A percentile compares a stretch with the other conserved stretches of the same genome.
Evolutionary conservation across 1,140 invertebrate species (phyloP).

Genomic region (Oedothorax gibbosus): DNA sequence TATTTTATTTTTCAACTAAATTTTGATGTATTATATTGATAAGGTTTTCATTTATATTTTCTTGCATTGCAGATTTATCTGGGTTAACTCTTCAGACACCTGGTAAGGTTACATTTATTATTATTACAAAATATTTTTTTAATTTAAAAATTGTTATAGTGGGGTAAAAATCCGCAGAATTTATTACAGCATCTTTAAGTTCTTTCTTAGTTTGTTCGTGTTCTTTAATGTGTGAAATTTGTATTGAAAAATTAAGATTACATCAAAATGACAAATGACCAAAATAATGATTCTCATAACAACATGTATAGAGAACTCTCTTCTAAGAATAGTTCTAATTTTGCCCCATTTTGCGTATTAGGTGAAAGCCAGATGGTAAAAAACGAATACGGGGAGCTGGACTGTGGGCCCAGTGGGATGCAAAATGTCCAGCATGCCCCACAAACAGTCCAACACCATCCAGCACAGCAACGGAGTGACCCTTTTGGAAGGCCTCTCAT

Average conservation of each 20-base stretch:
- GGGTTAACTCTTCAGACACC: slow-evolving; percentile 85
- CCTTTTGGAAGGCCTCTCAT: slow-evolving; percentile 59
- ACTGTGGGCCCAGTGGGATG: slow-evolving; percentile 59
- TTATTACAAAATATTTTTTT: neutral
- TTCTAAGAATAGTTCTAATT: no score
- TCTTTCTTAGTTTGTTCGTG: neutral
- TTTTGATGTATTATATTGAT: neutral
- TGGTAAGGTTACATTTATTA: slow-evolving; percentile 66
- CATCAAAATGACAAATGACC: no score
- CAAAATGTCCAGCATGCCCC: slow-evolving; percentile 63
- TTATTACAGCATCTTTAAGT: neutral
- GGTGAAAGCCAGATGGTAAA: slow-evolving; percentile 72
- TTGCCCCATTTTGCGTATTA: neutral
- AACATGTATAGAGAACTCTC: no score
- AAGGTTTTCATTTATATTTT: neutral
- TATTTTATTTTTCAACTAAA: neutral
- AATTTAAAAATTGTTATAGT: neutral
- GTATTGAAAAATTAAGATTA: neutral
- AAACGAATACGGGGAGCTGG: slow-evolving; percentile 78
- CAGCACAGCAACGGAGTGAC: slow-evolving; percentile 70
- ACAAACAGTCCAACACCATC: slow-evolving; percentile 86
- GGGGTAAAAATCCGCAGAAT: neutral
- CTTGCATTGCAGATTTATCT: slow-evolving; percentile 79
- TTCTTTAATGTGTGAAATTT: neutral
- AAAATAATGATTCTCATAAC: no score